Conservation (phyloP, 2,113 vertebrate genomes). For the Thalassarche chlororhynchos region DNA sequence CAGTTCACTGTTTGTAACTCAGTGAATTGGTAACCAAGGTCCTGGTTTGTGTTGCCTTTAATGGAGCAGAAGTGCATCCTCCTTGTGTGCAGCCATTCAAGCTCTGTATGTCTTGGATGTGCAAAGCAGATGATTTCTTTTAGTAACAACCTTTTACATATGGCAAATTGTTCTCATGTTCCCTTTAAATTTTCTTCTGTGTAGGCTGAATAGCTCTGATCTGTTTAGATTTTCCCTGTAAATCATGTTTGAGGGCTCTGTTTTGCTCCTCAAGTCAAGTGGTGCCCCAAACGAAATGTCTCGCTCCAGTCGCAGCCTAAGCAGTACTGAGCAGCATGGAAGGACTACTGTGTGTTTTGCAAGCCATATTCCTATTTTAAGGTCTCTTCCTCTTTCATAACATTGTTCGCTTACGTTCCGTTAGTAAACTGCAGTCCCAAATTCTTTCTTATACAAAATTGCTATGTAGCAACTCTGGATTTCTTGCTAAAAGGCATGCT, state of each 20-base stretch:
- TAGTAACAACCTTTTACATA: neutral
- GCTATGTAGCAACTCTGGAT: neutral
- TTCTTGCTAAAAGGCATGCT: neutral
- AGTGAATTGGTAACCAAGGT: neutral
- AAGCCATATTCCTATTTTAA: neutral
- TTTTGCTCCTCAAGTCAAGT: neutral
- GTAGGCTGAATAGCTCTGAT: neutral
- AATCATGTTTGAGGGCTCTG: neutral
- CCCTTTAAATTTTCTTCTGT: neutral
- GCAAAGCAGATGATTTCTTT: neutral
- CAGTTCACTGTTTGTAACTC: neutral
- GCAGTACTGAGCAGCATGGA: neutral
- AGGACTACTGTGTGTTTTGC: neutral
- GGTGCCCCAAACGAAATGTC: neutral
- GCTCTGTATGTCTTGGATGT: neutral
- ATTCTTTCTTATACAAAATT: neutral
- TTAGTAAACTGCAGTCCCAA: neutral
- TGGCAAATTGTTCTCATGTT: neutral
- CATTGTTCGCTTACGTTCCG: neutral
- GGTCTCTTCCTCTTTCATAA: constrained; percentile 16
- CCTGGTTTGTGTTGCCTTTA: neutral
- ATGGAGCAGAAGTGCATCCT: neutral
- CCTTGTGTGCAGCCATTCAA: neutral
- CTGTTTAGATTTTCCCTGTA: neutral
- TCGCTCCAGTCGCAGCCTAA: neutral